Evolutionary conservation across 2,113 vertebrate genomes (phyloP), one percentile per base, ranked within the genome.

Genomic region (Erythrolamprus reginae): DNA sequence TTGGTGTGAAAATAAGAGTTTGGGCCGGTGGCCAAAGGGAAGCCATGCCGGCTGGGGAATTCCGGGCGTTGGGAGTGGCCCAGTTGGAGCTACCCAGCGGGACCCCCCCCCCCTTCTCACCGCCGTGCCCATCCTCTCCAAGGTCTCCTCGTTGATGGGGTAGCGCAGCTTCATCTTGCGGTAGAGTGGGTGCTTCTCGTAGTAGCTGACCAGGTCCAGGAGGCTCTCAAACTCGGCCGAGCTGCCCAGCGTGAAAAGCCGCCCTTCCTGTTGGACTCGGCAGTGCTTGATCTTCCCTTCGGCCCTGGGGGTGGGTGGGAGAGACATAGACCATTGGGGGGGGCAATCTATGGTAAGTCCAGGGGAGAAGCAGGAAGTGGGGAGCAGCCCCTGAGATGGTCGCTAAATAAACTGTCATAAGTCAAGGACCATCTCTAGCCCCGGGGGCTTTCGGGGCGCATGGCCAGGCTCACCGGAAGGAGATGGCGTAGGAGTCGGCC

Each of bases 281-380:
- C 98, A 98, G 96, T 98, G 98, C 94, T 98, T 98, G 96, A 98
- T 98, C 96, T 98, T 98, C 10, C 98, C 98, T 94, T 98, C 98
- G 0, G 98, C 98, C 93, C 98, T 98, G 92, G 21, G 2, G n/a
- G 10, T 15, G 21, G 55, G 52, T 3, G 4, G 8, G 8, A n/a
- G 2, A 9, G 8, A 58, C 24, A 26, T 28, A 24, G 12, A 1
- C 12, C 47, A 2, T 83, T 45, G n/a, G 47, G 1, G 23, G 1
- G 24, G 23, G 10, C 33, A 33, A 56, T 7, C 1, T 52, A 33
- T 10, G 0, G 0, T 6, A 55, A 23, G 50, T 38, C 21, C 0
- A 7, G n/a, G n/a, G n/a, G n/a, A n/a, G n/a, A n/a, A n/a, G n/a
- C n/a, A n/a, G 10, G n/a, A n/a, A 7, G 38, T n/a, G n/a, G 13